A percentile compares a stretch with the other conserved stretches of the same genome.
Conservation (phyloP, 2,797 vertebrate genomes). For the Hylomyscus alleni region DNA sequence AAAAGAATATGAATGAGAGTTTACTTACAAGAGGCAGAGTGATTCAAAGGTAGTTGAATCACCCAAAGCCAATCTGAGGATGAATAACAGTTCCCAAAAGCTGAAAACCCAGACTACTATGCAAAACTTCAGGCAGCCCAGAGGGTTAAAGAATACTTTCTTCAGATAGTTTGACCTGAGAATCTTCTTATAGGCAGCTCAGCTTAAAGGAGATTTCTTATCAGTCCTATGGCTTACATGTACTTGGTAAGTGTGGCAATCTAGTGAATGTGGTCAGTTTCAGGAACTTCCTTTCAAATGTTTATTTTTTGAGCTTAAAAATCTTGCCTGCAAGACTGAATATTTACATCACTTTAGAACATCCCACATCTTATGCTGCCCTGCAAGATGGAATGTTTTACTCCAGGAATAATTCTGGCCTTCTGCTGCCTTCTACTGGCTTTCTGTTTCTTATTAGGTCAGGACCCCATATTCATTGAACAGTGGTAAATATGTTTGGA, state of each 20-base stretch:
- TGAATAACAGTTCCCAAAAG: background rate
- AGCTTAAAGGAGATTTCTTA: background rate
- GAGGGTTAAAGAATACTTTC: background rate
- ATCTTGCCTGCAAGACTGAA: background rate
- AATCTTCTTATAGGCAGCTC: background rate
- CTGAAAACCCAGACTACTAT: background rate
- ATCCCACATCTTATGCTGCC: background rate
- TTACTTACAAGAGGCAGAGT: background rate
- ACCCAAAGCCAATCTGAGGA: background rate
- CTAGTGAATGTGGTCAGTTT: background rate
- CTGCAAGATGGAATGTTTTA: background rate
- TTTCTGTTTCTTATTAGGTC: background rate
- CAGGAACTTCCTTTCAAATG: background rate
- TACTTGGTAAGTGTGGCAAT: background rate
- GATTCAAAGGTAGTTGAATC: too few relatives aligned
- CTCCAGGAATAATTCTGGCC: background rate
- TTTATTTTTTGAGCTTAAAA: background rate
- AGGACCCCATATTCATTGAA: background rate
- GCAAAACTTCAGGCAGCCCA: background rate
- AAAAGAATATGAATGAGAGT: background rate
- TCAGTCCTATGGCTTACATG: background rate
- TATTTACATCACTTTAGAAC: background rate
- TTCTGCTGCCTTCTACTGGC: background rate
- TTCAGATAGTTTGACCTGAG: background rate
- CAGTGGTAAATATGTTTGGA: background rate